Evolutionary conservation across 2,797 vertebrate species (phyloP), one percentile per base, ranked within the genome.

Genomic region (Megalops cyprinoides): DNA sequence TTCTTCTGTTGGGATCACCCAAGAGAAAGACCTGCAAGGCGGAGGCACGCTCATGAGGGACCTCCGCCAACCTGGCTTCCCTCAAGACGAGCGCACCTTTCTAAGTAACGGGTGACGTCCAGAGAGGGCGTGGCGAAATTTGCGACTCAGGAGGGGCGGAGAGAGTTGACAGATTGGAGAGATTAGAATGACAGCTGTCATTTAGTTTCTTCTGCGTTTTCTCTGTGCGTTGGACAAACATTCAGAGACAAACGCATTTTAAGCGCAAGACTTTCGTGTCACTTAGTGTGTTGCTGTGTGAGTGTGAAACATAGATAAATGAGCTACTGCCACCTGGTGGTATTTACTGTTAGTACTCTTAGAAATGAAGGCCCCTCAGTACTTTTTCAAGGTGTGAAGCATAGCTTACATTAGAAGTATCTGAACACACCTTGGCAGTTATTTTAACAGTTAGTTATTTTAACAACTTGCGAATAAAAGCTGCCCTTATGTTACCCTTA

Each of bases 271-370:
- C n/a, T n/a, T n/a, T n/a, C n/a, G 20, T 67, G 65, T 69, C 37
- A 14, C 65, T 25, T 67, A n/a, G n/a, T 44, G 39, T 37, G 15
- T 18, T 44, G 48, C 20, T 6, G 15, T 44, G 39, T 48, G 28
- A 42, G 31, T 18, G 1, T 65, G 25, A 31, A 9, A 28, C 6
- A 49, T 49, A 31, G n/a, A 37, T 1, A 44, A 23, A 60, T 55
- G 18, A 80, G 55, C 71, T 75, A 23, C 73, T 75, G 42, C 79
- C 79, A 75, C 39, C 79, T 75, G 53, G 79, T 80, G 79, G 79
- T 44, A 42, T 7, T 49, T 75, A 31, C 56, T 62, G 71, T 37
- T 71, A 23, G n/a, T 39, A 71, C 9, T 2, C 60, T 12, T 1
- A 31, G 31, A 65, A 31, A 65, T 65, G 25, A 31, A 28, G 18